Evolutionary conservation across 2,113 vertebrate species (phyloP).

Genomic region (Hucho hucho): DNA sequence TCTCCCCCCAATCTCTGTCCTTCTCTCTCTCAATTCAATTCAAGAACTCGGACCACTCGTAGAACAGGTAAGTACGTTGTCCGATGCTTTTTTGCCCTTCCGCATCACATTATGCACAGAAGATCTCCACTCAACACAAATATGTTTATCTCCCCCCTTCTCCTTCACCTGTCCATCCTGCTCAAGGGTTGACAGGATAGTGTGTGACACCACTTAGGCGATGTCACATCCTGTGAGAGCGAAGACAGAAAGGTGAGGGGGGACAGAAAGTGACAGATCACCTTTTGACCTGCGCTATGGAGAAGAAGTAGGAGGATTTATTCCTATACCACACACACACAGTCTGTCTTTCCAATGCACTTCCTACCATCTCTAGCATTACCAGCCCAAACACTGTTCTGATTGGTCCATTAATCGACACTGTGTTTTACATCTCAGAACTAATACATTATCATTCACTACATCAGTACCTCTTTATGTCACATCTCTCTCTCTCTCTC

Average conservation of each 20-base stretch:
- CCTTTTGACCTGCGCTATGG: conserved; percentile 24
- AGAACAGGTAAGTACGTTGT: no score
- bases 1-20: background rate
- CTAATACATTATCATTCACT: no score
- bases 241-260: conserved; percentile 21
- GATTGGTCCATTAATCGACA: no score
- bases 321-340: background rate
- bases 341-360: no score
- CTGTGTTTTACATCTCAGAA: no score
- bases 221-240: conserved; percentile 34
- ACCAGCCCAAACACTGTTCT: no score
- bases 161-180: conserved; percentile 35
- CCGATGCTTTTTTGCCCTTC: background rate
- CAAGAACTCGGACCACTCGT: no score
- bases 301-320: conserved; percentile 14
- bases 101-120: no score
- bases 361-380: no score
- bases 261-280: conserved; percentile 38
- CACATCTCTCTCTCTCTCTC: no score
- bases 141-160: background rate
- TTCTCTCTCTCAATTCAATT: background rate
- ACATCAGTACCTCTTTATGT: no score
- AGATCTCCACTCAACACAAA: no score
- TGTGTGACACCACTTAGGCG: conserved; percentile 54
- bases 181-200: conserved; percentile 40